Conservation (phyloP, 2,888 invertebrate genomes). For the Clostera curtula region DNA sequence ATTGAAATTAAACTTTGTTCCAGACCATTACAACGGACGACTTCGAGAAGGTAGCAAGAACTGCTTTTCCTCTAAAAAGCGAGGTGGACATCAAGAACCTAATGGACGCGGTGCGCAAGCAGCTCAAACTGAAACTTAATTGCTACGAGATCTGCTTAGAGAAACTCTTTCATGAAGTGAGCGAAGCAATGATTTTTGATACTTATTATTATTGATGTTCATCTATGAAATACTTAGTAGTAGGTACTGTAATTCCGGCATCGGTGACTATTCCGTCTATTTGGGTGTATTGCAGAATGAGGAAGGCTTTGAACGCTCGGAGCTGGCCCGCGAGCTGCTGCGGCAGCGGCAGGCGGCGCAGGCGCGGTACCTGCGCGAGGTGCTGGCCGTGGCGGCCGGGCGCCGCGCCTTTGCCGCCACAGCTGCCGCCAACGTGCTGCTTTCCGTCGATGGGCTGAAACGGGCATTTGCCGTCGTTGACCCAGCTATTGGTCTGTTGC, state of each 20-base stretch:
- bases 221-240: neutral
- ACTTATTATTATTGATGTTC: neutral
- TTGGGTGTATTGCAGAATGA: slow-evolving; percentile 47
- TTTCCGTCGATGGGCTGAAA: slow-evolving; percentile 48
- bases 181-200: neutral
- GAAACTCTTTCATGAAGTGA: slow-evolving; percentile 62
- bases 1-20: slow-evolving; percentile 4
- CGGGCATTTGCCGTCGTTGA: slow-evolving; percentile 63
- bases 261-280: too few species aligned
- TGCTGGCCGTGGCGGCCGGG: slow-evolving; percentile 46
- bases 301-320: slow-evolving; percentile 64
- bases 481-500: slow-evolving; percentile 49
- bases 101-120: slow-evolving; percentile 53
- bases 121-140: slow-evolving; percentile 58
- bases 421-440: slow-evolving; percentile 24
- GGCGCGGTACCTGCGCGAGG: slow-evolving; percentile 64
- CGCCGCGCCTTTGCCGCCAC: too few species aligned
- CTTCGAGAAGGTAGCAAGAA: slow-evolving; percentile 52
- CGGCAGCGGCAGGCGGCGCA: slow-evolving; percentile 60
- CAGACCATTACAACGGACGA: slow-evolving; percentile 60
- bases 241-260: too few species aligned
- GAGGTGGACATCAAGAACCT: slow-evolving; percentile 67
- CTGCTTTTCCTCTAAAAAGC: slow-evolving; percentile 60
- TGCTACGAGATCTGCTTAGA: slow-evolving; percentile 50
- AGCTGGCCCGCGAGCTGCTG: slow-evolving; percentile 55